Base-by-base conservation (phyloP, 92 coral and sea anemone genomes). In the Micromussa lordhowensis region DNA sequence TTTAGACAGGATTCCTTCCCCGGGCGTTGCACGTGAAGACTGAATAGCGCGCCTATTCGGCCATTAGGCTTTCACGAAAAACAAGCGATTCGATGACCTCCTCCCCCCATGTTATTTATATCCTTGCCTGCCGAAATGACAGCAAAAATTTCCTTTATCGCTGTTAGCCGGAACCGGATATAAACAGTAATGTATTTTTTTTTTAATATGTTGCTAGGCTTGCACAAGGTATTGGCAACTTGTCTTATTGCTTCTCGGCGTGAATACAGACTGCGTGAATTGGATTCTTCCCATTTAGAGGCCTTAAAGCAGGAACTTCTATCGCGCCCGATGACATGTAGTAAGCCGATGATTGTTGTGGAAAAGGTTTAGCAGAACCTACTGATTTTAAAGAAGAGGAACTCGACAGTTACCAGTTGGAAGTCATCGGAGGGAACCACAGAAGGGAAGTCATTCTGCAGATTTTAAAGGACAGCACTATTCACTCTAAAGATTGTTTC, bases 251-350 rank as follows among this genome's bases (percentile, higher is more conserved):
- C 82, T 16, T 66, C 82, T 22, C 57, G 64, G 49, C 82, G 21
- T 10, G 64, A 78, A 48, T 78, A 78, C 68, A 78, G 61, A 24
- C 82, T 78, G 15, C 82, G 68, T n/a, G 82, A 78, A 0, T 7
- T 78, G 51, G 64, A 78, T 51, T n/a, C 30, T 0, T 78, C 57
- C 44, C 82, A 78, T 51, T 28, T 78, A 40, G 31, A 8, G 16
- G 82, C 58, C 5, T 54, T 78, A 78, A 78, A 78, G 64, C 35
- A 48, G 57, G 82, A 78, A n/a, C 82, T 78, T 48, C 38, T 78
- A 51, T 78, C 82, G 15, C 64, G 35, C 63, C 82, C 82, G 51
- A 48, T 78, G 22, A 11, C 68, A 26, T 11, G 68, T 78, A 64
- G 82, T 19, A 78, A 78, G 35, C 31, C 82, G 17, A 78, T 78